phyloP scores from a whole-genome alignment of 2,797 vertebrate species.

The Typhlichthys subterraneus region DNA sequence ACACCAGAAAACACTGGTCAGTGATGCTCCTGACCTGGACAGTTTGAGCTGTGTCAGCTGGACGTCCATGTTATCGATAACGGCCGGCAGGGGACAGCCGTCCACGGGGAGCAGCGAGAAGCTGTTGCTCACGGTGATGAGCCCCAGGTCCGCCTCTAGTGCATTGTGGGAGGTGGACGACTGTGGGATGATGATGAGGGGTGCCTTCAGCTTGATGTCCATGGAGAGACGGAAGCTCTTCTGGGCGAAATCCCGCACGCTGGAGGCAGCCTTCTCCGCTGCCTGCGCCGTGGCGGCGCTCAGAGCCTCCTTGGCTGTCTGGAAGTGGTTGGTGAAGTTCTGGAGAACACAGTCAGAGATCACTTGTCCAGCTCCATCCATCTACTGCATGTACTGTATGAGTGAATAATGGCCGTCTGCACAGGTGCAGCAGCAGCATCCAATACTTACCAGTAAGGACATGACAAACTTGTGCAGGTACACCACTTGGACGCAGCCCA shows the following conservation, averaged over 20 bases:
- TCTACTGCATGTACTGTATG: background rate
- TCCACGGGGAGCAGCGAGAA: constrained; percentile 76
- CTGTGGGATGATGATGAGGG: constrained; percentile 90
- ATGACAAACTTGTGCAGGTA: constrained; percentile 94
- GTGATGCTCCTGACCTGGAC: constrained; percentile 78
- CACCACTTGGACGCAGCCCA: constrained; percentile 93
- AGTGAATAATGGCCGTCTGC: background rate
- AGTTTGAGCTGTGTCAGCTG: constrained; percentile 89
- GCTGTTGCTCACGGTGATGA: constrained; percentile 85
- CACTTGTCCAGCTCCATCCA: background rate
- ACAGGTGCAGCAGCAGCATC: background rate
- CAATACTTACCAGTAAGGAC: constrained; percentile 88
- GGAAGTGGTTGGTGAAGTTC: constrained; percentile 86
- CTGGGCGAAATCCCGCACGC: constrained; percentile 88
- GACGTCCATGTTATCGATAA: constrained; percentile 88
- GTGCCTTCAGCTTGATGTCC: constrained; percentile 89
- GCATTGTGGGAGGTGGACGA: constrained; percentile 85
- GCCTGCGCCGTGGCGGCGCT: constrained; percentile 89
- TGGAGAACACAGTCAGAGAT: constrained; percentile 35
- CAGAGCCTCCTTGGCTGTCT: constrained; percentile 86
- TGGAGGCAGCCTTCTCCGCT: constrained; percentile 91
- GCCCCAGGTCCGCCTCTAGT: constrained; percentile 88
- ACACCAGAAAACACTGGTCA: background rate
- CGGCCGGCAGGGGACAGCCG: constrained; percentile 80
- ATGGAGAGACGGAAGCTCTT: constrained; percentile 89